Percentiles rank a stretch among this genome's conserved stretches.
These are phyloP conservation scores for Suncus etruscus DNA, from an alignment of 2,113 vertebrate genomes.

Conservation along the genomic window DNA sequence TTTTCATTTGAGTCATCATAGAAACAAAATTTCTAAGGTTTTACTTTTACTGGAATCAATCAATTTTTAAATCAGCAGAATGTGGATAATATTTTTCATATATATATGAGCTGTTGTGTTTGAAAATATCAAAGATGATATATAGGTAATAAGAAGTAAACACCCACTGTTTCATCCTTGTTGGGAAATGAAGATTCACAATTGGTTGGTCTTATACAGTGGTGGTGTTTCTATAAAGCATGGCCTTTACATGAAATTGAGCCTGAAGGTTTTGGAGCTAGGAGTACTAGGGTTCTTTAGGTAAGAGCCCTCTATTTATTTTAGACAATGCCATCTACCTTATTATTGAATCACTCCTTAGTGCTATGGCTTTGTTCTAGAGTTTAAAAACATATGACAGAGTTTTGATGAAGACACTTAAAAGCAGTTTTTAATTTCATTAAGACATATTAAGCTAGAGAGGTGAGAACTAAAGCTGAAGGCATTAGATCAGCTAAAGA, in stretches of 20 bases:
- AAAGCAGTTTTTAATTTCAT: not conserved
- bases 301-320: constrained; percentile 6
- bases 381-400: not conserved
- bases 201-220: not conserved
- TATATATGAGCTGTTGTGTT: not conserved
- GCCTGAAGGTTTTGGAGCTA: not conserved
- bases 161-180: constrained; percentile 31
- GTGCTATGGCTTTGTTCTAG: not conserved
- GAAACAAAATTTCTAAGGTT: not conserved
- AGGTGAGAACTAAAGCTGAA: not conserved
- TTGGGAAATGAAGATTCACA: constrained; percentile 48
- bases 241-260: constrained; percentile 41
- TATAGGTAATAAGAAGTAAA: constrained; percentile 61
- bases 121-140: constrained; percentile 53
- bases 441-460: not conserved
- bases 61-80: constrained; percentile 13
- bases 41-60: constrained; percentile 23
- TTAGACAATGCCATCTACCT: constrained; percentile 53
- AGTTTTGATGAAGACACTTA: not conserved
- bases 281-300: not conserved
- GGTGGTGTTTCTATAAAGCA: not conserved
- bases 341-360: constrained; percentile 19
- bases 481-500: not conserved
- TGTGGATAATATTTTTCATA: not conserved
- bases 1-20: constrained; percentile 13